phyloP scores from a whole-genome alignment of 2,888 invertebrate genomes.

The Galerucella nymphaeae region DNA sequence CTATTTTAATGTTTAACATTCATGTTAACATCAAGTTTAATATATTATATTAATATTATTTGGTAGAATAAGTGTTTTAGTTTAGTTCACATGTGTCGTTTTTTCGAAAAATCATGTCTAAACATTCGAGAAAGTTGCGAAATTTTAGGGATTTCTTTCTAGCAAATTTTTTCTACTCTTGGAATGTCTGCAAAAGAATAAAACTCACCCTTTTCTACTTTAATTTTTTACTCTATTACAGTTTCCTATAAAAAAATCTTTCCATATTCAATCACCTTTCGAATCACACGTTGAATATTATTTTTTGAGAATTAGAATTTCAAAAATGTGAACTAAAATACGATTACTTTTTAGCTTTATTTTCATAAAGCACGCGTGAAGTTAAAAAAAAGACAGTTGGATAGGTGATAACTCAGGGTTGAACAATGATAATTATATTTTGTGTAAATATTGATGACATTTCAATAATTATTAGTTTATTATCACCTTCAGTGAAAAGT shows the following conservation, averaged over 20 bases:
- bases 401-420: background rate
- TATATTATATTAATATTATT: constrained; percentile 24
- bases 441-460: background rate
- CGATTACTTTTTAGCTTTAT: background rate
- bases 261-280: too few relatives aligned
- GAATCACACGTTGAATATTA: too few relatives aligned
- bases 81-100: background rate
- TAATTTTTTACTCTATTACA: too few relatives aligned
- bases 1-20: constrained; percentile 29
- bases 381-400: background rate
- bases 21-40: constrained; percentile 26
- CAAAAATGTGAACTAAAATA: background rate
- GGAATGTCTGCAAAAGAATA: too few relatives aligned
- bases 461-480: background rate
- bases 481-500: too few relatives aligned
- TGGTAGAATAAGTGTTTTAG: constrained; percentile 1
- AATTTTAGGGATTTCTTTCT: too few relatives aligned
- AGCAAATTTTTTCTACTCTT: too few relatives aligned
- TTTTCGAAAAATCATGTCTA: too few relatives aligned
- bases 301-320: too few relatives aligned
- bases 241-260: too few relatives aligned
- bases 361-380: background rate
- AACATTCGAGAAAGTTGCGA: too few relatives aligned
- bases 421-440: background rate
- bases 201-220: too few relatives aligned